Evolutionary conservation across 2,113 vertebrate genomes (phyloP).

Genomic region (Ictidomys tridecemlineatus): DNA sequence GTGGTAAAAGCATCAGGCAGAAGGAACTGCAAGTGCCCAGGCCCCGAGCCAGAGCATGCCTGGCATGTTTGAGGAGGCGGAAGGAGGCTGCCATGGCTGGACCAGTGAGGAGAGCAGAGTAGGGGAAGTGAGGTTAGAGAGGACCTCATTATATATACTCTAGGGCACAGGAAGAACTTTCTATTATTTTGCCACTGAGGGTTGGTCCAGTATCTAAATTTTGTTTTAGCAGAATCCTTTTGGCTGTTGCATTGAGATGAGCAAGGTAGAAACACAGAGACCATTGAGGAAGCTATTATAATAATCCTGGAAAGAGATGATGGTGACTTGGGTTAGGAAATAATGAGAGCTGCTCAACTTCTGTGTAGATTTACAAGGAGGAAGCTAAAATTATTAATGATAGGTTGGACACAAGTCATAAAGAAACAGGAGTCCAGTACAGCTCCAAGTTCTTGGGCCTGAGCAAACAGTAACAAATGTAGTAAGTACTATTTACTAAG

Average conservation of each 20-base stretch:
- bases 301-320: background rate
- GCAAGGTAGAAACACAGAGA: background rate
- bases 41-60: background rate
- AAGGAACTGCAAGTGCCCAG: background rate
- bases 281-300: background rate
- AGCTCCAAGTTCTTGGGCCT: background rate
- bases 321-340: background rate
- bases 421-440: background rate
- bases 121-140: background rate
- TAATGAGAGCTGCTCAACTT: background rate
- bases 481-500: background rate
- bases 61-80: background rate
- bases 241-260: background rate
- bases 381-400: background rate
- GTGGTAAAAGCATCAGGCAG: background rate
- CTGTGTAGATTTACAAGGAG: background rate
- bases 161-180: background rate
- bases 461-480: background rate
- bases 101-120: background rate
- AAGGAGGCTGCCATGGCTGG: background rate
- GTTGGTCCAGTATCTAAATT: background rate
- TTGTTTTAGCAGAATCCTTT: slow-evolving; percentile 1
- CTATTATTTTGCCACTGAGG: background rate
- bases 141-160: background rate
- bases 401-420: background rate